Conservation (phyloP, 1,140 invertebrate genomes). For the Drosophila aff. region DNA sequence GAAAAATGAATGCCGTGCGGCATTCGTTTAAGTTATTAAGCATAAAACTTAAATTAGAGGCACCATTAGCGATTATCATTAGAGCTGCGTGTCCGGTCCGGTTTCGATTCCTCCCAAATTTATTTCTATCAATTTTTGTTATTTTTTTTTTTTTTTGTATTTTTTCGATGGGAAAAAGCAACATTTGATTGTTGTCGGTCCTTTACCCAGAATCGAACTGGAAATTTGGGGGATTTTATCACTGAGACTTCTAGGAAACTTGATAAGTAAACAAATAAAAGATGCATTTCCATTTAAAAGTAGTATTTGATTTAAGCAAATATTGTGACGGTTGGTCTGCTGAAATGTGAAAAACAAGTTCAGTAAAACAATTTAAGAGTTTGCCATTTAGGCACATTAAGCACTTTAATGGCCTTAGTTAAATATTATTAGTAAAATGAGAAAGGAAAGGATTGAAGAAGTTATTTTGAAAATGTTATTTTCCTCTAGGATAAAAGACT, state of each 20-base stretch:
- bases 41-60: slow-evolving; percentile 73
- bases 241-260: background rate
- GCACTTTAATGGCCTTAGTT: background rate
- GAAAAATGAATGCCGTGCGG: slow-evolving; percentile 72
- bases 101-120: slow-evolving; percentile 26
- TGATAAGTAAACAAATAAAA: background rate
- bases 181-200: slow-evolving; percentile 2
- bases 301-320: background rate
- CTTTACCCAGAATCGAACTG: background rate
- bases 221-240: slow-evolving; percentile 6
- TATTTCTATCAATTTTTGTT: background rate
- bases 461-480: background rate
- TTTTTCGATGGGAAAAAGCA: slow-evolving; percentile 8
- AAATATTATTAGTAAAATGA: background rate
- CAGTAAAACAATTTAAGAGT: background rate
- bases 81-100: slow-evolving; percentile 61
- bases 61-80: slow-evolving; percentile 70
- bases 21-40: slow-evolving; percentile 77
- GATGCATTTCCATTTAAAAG: background rate
- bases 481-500: background rate
- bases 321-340: background rate
- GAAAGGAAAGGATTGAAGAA: background rate
- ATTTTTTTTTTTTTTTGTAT: background rate
- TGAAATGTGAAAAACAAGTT: background rate
- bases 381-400: background rate